These are phyloP conservation scores for Archaeoteleia sp. DNA, from an alignment of 2,888 invertebrate genomes.

Conservation along the genomic window DNA sequence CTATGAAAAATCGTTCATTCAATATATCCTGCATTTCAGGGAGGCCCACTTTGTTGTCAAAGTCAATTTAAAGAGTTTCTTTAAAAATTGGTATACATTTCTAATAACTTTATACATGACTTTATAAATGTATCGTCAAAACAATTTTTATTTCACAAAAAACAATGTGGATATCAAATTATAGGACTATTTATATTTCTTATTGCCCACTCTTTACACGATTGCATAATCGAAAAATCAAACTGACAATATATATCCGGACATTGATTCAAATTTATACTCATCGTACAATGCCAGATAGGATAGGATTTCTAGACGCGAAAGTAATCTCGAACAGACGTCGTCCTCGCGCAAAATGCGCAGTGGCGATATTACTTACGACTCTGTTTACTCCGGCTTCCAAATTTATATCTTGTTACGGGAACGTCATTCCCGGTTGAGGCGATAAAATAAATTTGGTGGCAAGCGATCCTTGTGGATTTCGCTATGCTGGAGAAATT, in stretches of 20 bases:
- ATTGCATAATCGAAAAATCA: constrained; percentile 47
- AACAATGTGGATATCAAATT: no score
- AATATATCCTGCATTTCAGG: constrained; percentile 41
- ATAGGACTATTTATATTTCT: no score
- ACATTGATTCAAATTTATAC: constrained; percentile 51
- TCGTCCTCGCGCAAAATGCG: constrained; percentile 57
- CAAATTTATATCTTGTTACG: constrained; percentile 72
- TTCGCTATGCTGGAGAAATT: constrained; percentile 53
- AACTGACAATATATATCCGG: constrained; percentile 37
- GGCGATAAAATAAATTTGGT: constrained; percentile 69
- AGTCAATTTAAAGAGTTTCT: constrained; percentile 20
- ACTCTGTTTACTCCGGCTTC: constrained; percentile 68
- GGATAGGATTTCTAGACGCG: constrained; percentile 56
- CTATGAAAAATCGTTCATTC: constrained; percentile 54
- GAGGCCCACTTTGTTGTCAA: constrained; percentile 34
- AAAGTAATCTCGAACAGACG: constrained; percentile 58
- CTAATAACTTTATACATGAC: no score
- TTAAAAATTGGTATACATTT: not conserved
- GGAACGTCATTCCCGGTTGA: constrained; percentile 67
- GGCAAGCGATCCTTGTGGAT: constrained; percentile 64
- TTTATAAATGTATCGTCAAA: no score
- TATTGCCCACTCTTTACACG: constrained; percentile 30
- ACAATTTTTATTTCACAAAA: not conserved
- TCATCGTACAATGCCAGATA: constrained; percentile 45
- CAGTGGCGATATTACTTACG: constrained; percentile 65